Evolutionary conservation across 2,888 invertebrate species (phyloP), one percentile per base, ranked within the genome.

Genomic region (Ommatoiulus sabulosus): DNA sequence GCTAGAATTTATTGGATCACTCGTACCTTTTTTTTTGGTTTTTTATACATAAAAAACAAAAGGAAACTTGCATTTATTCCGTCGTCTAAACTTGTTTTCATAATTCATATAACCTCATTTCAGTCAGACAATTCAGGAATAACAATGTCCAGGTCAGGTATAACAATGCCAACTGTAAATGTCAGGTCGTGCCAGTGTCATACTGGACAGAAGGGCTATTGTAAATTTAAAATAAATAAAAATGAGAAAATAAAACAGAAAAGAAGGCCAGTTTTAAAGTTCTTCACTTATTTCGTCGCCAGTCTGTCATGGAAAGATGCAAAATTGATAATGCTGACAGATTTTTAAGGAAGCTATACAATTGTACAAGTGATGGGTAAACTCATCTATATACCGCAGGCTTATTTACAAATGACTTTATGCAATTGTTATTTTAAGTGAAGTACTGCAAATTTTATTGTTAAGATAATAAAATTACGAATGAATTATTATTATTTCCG

Each of bases 131-230:
- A 63, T 63, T 63, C 20, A 63, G n/a, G 63, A 63, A n/a, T 63
- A 63, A 63, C n/a, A 63, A 63, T 63, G 63, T n/a, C 63, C 63
- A 63, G 63, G 63, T 63, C 63, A 63, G 63, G n/a, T 63, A 63
- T 63, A 63, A 63, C 63, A 63, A 63, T 63, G 63, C n/a, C n/a
- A 63, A 63, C 63, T 63, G 63, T 6, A 63, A 63, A 63, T 63
- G 63, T 63, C 63, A 63, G 63, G 63, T 63, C 63, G 63, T 63
- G 46, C 12, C 63, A 20, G n/a, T 63, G 63, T 63, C 63, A 63
- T 63, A 63, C 6, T 63, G 63, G 63, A 63, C 63, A 63, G 20
- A 63, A n/a, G 7, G 63, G 20, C 63, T 20, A 20, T 63, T 63
- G 3, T 17, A 63, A 63, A 63, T 15, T 63, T 17, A 20, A 63